Evolutionary conservation across 64 coral and sea anemone species (phyloP).

Genomic region (Dendronephthya gigantea): DNA sequence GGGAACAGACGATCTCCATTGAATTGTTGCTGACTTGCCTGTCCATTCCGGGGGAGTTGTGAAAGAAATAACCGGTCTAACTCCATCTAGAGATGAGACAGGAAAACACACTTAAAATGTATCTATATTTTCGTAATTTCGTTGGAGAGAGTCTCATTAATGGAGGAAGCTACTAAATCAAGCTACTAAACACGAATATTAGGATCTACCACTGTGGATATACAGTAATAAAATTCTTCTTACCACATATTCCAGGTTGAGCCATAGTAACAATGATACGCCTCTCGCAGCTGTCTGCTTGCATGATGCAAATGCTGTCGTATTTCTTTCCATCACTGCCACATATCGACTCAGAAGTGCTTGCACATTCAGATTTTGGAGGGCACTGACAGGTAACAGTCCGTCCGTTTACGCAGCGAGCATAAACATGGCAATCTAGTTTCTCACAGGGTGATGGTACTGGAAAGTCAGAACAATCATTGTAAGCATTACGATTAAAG

Average conservation of each 20-base stretch:
- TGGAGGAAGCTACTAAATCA: too few species aligned
- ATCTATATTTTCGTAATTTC: too few species aligned
- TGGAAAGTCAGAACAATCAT: background rate
- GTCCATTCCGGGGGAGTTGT: background rate
- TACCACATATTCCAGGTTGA: background rate
- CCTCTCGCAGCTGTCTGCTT: background rate
- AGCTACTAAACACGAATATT: too few species aligned
- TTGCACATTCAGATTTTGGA: background rate
- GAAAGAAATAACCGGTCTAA: background rate
- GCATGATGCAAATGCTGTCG: background rate
- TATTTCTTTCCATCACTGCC: background rate
- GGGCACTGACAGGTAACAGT: background rate
- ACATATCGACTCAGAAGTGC: background rate
- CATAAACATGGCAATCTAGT: background rate
- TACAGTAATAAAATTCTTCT: background rate
- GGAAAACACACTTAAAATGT: too few species aligned
- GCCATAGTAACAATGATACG: background rate
- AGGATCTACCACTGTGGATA: too few species aligned
- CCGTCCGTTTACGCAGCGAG: background rate
- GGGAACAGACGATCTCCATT: background rate
- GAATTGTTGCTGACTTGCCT: background rate
- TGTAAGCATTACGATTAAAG: background rate
- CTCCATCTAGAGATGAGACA: background rate
- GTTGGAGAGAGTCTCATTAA: too few species aligned
- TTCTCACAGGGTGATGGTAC: background rate